Percentiles rank a stretch among this genome's conserved stretches.
These are phyloP conservation scores for Oscheius sp. DNA, from an alignment of 2,888 invertebrate genomes.

Conservation along the genomic window DNA sequence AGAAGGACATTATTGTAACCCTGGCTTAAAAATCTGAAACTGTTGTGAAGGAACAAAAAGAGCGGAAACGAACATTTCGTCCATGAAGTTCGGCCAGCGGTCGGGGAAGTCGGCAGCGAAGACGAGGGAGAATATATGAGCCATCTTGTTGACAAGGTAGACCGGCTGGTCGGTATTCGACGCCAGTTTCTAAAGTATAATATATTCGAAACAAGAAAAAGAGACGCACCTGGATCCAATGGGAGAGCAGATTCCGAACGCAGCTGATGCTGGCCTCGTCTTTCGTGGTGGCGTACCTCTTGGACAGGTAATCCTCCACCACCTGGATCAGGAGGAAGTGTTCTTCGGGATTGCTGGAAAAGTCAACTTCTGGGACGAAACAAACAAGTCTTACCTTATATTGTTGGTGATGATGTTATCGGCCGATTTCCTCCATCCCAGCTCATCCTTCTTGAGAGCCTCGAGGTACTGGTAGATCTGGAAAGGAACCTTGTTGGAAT, in stretches of 20 bases:
- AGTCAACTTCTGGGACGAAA: background rate
- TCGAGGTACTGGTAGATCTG: constrained; percentile 57
- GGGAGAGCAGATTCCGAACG: constrained; percentile 56
- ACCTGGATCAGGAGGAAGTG: constrained; percentile 76
- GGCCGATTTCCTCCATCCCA: constrained; percentile 57
- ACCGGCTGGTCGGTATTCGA: constrained; percentile 53
- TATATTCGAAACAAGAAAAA: background rate
- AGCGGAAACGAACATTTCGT: constrained; percentile 71
- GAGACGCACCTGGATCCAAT: constrained; percentile 50
- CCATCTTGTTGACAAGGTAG: constrained; percentile 78
- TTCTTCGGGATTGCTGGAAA: constrained; percentile 64
- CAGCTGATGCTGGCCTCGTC: constrained; percentile 34
- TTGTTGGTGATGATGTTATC: constrained; percentile 49
- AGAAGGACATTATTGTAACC: constrained; percentile 40
- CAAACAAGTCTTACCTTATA: constrained; percentile 31
- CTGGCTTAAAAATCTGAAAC: constrained; percentile 46
- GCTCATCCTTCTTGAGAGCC: constrained; percentile 54
- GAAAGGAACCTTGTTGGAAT: background rate
- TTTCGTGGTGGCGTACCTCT: constrained; percentile 42
- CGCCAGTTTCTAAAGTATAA: constrained; percentile 31
- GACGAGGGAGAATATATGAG: constrained; percentile 77
- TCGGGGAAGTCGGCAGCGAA: constrained; percentile 77
- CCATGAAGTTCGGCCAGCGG: constrained; percentile 77
- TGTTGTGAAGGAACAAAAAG: background rate
- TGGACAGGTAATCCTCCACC: constrained; percentile 74